These are phyloP conservation scores for Arctopsyche grandis DNA, from an alignment of 1,140 invertebrate genomes.

Conservation along the genomic window DNA sequence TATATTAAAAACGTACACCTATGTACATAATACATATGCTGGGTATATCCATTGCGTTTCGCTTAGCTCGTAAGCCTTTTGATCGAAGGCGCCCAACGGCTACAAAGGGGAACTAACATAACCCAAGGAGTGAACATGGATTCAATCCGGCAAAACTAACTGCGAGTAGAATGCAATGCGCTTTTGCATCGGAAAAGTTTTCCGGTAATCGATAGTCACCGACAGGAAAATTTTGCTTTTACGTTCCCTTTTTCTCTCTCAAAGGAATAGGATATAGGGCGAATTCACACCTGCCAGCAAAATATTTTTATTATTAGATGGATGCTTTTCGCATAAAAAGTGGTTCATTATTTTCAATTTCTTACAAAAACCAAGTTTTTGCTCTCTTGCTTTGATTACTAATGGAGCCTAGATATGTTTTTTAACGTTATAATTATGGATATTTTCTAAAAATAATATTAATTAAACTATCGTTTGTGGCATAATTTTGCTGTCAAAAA, in stretches of 20 bases:
- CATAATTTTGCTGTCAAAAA: too few relatives aligned
- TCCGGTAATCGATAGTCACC: conserved; percentile 7
- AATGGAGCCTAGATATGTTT: too few relatives aligned
- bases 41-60: background rate
- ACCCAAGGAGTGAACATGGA: background rate
- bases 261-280: background rate
- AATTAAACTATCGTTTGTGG: too few relatives aligned
- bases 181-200: conserved; percentile 22
- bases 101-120: conserved; percentile 17
- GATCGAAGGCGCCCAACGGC: background rate
- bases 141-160: background rate
- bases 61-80: background rate
- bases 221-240: background rate
- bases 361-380: too few relatives aligned
- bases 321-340: too few relatives aligned
- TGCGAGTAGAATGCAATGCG: background rate
- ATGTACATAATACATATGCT: background rate
- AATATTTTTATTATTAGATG: too few relatives aligned
- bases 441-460: too few relatives aligned
- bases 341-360: too few relatives aligned
- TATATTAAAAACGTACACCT: background rate
- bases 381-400: too few relatives aligned
- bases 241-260: background rate
- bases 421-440: too few relatives aligned
- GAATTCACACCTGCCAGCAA: too few relatives aligned